These are phyloP conservation scores for Pelodiscus sinensis DNA, from an alignment of 2,113 vertebrate species.

Conservation along the genomic window DNA sequence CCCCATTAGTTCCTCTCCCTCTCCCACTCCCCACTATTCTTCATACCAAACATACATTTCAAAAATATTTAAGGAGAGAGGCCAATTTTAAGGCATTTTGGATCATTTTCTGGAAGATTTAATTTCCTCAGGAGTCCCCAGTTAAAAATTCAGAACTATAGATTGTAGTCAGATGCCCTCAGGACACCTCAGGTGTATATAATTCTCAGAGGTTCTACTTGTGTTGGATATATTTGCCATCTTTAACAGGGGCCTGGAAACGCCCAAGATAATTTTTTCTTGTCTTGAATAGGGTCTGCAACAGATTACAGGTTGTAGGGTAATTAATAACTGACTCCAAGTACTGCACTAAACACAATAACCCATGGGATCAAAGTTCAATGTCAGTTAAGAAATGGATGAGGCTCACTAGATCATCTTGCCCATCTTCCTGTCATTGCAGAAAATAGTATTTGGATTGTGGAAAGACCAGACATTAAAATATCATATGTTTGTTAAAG, in stretches of 20 bases:
- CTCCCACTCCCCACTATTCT: not conserved
- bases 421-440: not conserved
- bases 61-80: constrained; percentile 42
- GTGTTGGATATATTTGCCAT: constrained; percentile 7
- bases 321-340: constrained; percentile 4
- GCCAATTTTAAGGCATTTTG: constrained; percentile 15
- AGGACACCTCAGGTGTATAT: not conserved
- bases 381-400: not conserved
- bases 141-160: not conserved
- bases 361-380: not conserved
- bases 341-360: not conserved
- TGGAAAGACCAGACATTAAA: not conserved
- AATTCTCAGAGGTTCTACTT: not conserved
- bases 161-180: not conserved
- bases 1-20: not conserved
- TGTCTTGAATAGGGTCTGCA: not conserved
- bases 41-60: constrained; percentile 27
- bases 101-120: constrained; percentile 16
- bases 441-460: not conserved
- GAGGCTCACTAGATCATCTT: not conserved
- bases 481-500: not conserved
- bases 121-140: not conserved
- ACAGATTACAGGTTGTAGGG: not conserved
- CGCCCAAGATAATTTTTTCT: not conserved
- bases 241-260: constrained; percentile 6